Conservation (phyloP, 1,140 invertebrate species). For the Latrodectus geometricus region DNA sequence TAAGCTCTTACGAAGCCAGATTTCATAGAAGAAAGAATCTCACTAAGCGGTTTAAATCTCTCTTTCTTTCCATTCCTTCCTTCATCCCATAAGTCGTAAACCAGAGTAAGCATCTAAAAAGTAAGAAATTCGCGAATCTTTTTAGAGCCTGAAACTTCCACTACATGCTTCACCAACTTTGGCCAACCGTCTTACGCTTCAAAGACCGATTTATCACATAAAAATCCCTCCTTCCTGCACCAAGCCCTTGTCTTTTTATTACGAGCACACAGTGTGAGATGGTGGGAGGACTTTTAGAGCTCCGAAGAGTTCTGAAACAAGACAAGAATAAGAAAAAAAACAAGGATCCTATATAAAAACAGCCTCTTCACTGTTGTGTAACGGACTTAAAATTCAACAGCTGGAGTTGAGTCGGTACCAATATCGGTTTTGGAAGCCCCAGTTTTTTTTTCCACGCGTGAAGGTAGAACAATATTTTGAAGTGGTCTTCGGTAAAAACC, state of each 20-base stretch:
- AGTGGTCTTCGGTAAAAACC: neutral
- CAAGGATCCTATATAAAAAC: no score
- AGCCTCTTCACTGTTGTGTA: neutral
- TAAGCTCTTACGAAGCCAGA: no score
- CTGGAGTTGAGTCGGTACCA: slow-evolving; percentile 20
- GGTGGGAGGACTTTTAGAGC: neutral
- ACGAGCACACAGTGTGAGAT: slow-evolving; percentile 16
- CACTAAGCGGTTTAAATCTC: no score
- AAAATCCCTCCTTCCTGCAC: neutral
- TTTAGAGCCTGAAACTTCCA: no score
- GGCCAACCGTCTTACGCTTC: no score
- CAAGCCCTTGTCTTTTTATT: slow-evolving; percentile 12
- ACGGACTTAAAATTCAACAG: slow-evolving; percentile 34
- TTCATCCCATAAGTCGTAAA: slow-evolving; percentile 1
- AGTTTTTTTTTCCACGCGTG: neutral
- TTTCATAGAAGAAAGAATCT: no score
- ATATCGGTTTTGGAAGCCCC: slow-evolving; percentile 6
- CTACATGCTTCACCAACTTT: no score
- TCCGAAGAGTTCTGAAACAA: neutral
- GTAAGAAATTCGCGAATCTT: neutral
- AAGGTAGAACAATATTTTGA: slow-evolving; percentile 8
- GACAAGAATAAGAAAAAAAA: neutral
- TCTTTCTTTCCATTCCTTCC: slow-evolving; percentile 5
- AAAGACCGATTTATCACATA: slow-evolving; percentile 17
- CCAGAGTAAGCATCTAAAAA: neutral